A percentile compares a stretch with the other conserved stretches of the same genome.
Conservation (phyloP, 2,888 invertebrate genomes). For the Melanophora roralis region DNA sequence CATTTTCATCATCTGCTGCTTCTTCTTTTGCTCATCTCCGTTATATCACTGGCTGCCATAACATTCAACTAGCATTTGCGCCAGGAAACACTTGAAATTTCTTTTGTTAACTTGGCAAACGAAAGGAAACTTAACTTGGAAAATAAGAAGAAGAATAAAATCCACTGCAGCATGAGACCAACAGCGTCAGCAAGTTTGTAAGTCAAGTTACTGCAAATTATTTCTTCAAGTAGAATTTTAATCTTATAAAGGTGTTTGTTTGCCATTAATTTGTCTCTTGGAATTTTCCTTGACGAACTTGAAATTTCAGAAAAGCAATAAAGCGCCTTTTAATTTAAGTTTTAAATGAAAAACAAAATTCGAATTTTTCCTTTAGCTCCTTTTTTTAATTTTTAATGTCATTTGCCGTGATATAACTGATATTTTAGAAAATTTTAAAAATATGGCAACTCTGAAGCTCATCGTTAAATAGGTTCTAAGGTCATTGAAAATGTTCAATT, state of each 20-base stretch:
- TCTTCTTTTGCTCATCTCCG: slow-evolving; percentile 1
- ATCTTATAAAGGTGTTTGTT: slow-evolving; percentile 53
- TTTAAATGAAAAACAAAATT: slow-evolving; percentile 1
- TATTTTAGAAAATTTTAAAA: too few relatives aligned
- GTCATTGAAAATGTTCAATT: too few relatives aligned
- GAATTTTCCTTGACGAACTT: slow-evolving; percentile 4
- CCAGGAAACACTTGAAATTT: slow-evolving; percentile 45
- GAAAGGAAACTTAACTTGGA: neutral
- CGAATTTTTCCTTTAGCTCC: neutral
- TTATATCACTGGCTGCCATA: slow-evolving; percentile 44
- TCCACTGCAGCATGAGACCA: slow-evolving; percentile 35
- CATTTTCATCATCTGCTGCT: slow-evolving; percentile 8
- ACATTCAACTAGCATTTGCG: slow-evolving; percentile 52
- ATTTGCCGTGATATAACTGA: too few relatives aligned
- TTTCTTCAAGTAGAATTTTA: slow-evolving; percentile 40
- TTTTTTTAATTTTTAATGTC: slow-evolving; percentile 19
- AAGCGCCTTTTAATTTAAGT: slow-evolving; percentile 9
- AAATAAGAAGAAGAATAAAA: neutral
- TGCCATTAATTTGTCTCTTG: slow-evolving; percentile 42
- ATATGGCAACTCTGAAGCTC: too few relatives aligned
- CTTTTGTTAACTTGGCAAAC: slow-evolving; percentile 48
- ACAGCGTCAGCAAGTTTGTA: slow-evolving; percentile 27
- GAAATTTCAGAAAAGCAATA: slow-evolving; percentile 41
- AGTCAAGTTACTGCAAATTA: slow-evolving; percentile 18
- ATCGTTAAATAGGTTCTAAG: too few relatives aligned